A percentile compares a stretch with the other conserved stretches of the same genome.
phyloP scores from a whole-genome alignment of 2,797 vertebrate species.

The Hydrolagus colliei region DNA sequence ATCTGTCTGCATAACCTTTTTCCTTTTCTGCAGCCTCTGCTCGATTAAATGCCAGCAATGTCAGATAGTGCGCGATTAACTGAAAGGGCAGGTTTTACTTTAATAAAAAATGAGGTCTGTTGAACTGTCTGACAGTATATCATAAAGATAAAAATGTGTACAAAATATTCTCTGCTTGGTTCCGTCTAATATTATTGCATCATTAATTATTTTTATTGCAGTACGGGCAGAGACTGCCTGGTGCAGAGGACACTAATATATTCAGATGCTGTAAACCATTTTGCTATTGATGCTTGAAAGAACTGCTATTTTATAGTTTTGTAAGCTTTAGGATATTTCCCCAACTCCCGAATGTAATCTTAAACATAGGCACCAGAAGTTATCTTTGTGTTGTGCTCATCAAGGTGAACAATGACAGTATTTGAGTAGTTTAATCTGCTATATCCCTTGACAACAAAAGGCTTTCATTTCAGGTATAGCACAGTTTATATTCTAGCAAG shows the following conservation, averaged over 20 bases:
- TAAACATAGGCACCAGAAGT: background rate
- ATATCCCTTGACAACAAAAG: background rate
- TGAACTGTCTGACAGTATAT: slow-evolving; percentile 58
- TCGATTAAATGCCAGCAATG: slow-evolving; percentile 32
- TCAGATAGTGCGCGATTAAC: slow-evolving; percentile 36
- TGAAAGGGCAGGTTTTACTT: slow-evolving; percentile 55
- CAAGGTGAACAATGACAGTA: background rate
- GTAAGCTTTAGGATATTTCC: background rate
- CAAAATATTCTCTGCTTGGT: slow-evolving; percentile 62
- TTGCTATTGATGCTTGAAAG: slow-evolving; percentile 21
- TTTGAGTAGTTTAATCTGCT: background rate
- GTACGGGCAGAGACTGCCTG: slow-evolving; percentile 51
- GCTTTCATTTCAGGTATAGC: background rate
- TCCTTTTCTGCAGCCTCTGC: slow-evolving; percentile 24
- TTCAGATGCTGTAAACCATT: slow-evolving; percentile 48
- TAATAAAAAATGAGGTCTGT: slow-evolving; percentile 56
- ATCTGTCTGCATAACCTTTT: slow-evolving; percentile 26
- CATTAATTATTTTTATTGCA: slow-evolving; percentile 58
- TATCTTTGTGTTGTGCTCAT: background rate
- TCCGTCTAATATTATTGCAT: slow-evolving; percentile 61
- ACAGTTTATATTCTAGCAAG: background rate
- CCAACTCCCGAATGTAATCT: background rate
- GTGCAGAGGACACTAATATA: slow-evolving; percentile 53
- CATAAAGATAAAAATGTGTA: slow-evolving; percentile 57
- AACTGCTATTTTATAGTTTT: slow-evolving; percentile 15